Evolutionary conservation across 2,113 vertebrate genomes (phyloP).

Genomic region (Oreotrochilus melanogaster): DNA sequence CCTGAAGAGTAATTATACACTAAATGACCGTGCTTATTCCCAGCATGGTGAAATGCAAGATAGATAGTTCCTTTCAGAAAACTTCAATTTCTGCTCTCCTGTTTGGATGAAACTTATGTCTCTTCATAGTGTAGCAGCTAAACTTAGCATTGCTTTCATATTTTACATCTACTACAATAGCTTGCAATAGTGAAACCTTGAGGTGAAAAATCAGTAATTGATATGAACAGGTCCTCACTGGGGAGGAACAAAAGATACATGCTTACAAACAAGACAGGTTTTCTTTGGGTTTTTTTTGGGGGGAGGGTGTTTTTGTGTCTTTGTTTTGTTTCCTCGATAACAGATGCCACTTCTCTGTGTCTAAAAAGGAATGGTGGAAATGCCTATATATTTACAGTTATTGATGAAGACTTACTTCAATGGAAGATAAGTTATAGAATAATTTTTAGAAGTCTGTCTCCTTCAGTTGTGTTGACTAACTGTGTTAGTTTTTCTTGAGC

Average conservation of each 20-base stretch:
- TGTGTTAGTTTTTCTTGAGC: not conserved
- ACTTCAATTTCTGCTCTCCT: not conserved
- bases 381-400: not conserved
- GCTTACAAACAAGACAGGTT: not conserved
- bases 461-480: not conserved
- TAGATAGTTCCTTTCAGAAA: not conserved
- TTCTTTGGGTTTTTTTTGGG: not conserved
- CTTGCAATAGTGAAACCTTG: not conserved
- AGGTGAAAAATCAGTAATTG: not conserved
- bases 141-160: not conserved
- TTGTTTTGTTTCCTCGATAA: not conserved
- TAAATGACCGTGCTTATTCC: not conserved
- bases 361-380: not conserved
- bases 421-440: not conserved
- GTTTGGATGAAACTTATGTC: not conserved
- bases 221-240: not conserved
- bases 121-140: not conserved
- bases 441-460: not conserved
- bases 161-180: not conserved
- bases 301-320: accelerated
- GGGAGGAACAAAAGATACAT: not conserved
- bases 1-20: not conserved
- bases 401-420: not conserved
- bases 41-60: not conserved
- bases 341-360: not conserved